phyloP scores from a whole-genome alignment of 2,888 invertebrate species.

The Ophion ellenae region DNA sequence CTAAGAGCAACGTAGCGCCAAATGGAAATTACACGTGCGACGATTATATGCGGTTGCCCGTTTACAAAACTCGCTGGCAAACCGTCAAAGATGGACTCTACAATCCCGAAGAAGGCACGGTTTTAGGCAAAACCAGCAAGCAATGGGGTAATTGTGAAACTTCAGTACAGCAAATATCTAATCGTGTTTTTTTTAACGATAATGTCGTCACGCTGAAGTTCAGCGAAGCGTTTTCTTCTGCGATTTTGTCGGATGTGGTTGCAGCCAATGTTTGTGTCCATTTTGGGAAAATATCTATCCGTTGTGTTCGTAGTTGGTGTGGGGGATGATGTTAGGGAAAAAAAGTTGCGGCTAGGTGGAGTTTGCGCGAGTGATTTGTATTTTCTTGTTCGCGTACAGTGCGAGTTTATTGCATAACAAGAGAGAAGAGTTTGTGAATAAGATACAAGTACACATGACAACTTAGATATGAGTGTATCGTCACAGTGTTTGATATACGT shows the following conservation, averaged over 20 bases:
- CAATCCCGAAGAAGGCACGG: slow-evolving; percentile 86
- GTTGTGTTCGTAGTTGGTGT: background rate
- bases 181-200: background rate
- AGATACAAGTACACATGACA: background rate
- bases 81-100: slow-evolving; percentile 81
- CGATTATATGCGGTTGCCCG: slow-evolving; percentile 76
- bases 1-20: slow-evolving; percentile 69
- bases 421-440: slow-evolving; percentile 30
- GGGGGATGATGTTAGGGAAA: no score
- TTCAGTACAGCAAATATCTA: slow-evolving; percentile 45
- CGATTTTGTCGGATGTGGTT: background rate
- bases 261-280: background rate
- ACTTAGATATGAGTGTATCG: slow-evolving; percentile 26
- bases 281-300: background rate
- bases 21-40: slow-evolving; percentile 73
- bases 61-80: slow-evolving; percentile 76
- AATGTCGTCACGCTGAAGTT: background rate
- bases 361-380: background rate
- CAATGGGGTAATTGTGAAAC: slow-evolving; percentile 88
- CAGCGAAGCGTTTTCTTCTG: background rate
- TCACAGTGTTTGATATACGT: background rate
- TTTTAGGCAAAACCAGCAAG: slow-evolving; percentile 86
- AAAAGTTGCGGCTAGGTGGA: background rate
- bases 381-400: background rate
- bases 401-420: slow-evolving; percentile 26